Conservation (phyloP, 2,797 vertebrate genomes). For the Mallotus villosus region DNA sequence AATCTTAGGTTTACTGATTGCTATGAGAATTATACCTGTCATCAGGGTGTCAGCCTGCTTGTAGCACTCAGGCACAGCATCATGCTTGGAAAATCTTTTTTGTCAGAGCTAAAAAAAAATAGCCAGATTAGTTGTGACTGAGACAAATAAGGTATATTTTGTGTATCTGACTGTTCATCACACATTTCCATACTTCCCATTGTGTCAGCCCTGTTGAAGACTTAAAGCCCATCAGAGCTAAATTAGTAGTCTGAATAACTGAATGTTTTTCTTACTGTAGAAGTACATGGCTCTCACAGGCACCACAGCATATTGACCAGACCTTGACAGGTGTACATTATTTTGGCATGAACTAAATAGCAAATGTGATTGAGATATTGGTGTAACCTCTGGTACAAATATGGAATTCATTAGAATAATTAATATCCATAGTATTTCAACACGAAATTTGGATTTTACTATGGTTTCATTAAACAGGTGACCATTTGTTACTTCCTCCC, state of each 20-base stretch:
- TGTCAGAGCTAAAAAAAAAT: neutral
- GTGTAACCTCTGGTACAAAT: neutral
- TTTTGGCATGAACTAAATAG: neutral
- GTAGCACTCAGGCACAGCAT: conserved; percentile 7
- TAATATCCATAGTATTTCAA: neutral
- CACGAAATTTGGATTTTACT: neutral
- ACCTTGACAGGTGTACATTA: neutral
- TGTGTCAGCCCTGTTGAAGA: too few relatives aligned
- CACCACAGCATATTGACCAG: neutral
- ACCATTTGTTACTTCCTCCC: neutral
- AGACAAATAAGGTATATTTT: neutral
- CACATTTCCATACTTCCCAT: too few relatives aligned
- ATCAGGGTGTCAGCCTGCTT: conserved; percentile 3
- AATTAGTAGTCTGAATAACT: neutral
- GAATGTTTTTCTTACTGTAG: neutral
- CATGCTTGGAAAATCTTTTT: neutral
- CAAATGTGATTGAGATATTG: neutral
- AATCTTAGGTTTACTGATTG: conserved; percentile 26
- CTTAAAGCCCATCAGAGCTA: neutral
- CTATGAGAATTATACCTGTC: conserved; percentile 22
- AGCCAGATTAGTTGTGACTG: neutral
- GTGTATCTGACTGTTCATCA: neutral
- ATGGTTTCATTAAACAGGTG: neutral
- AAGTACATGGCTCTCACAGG: neutral
- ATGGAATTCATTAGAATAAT: neutral